Evolutionary conservation across 1,140 invertebrate genomes (phyloP), one percentile per base, ranked within the genome.

Genomic region (Octopus sinensis): DNA sequence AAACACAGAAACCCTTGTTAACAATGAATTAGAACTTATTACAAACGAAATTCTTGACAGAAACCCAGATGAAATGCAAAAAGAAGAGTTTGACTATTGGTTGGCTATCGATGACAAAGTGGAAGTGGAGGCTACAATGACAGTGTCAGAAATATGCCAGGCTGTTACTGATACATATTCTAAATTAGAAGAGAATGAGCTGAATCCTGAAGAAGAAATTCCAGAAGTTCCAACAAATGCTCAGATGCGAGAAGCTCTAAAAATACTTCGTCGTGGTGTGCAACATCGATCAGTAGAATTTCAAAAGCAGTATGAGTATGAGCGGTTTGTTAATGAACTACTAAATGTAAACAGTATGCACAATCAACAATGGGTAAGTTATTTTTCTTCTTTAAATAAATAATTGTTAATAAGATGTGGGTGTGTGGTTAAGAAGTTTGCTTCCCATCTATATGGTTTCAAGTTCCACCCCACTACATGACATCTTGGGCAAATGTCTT

Each of bases 61-160:
- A 43, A 9, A 62, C 9, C 17, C 56, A 62, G 9, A 9, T 62
- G 17, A 62, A 1, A 62, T 62, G 56, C 9, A 9, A 17, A 62
- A 62, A 62, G 56, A 62, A 17, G 56, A 62, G 56, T 62, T 62
- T 62, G 56, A 62, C 56, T 62, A 62, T 62, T 62, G 56, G 56
- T 62, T 62, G 17, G 56, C 56, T 62, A 17, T 62, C 17, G 56
- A 62, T 62, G 56, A 62, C 17, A 17, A 62, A 17, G 17, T 62
- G 9, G 56, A 62, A 62, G 1, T 62, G 56, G 56, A 9, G 9
- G 56, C 56, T 62, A 17, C 56, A 62, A 17, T 17, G 56, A 62
- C 17, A 17, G 56, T 17, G 17, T 17, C 17, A 17, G 56, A 17
- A 62, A 62, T 12, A 17, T 62, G 56, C 17, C 9, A 62, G 56